phyloP scores from a whole-genome alignment of 2,113 vertebrate species.

The Brachyhypopomus occidentalis region DNA sequence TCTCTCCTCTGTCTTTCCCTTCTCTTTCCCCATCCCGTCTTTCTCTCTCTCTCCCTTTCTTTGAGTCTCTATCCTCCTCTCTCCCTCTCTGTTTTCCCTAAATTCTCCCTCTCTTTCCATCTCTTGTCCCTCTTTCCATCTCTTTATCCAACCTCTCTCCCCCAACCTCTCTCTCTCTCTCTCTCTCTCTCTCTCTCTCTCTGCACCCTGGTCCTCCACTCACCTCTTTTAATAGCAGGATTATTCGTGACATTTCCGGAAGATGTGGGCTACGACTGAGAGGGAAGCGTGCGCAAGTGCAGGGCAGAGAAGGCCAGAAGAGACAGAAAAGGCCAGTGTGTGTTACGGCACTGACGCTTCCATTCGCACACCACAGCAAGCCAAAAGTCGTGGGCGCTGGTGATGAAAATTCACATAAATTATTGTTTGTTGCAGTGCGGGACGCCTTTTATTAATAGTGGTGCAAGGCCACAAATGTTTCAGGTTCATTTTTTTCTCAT shows the following conservation, averaged over 20 bases:
- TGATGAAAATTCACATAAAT: not conserved
- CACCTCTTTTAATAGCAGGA: conserved; percentile 40
- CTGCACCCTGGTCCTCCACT: conserved; percentile 20
- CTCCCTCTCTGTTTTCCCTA: too few species aligned
- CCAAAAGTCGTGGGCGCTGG: not conserved
- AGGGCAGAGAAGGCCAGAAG: conserved; percentile 5
- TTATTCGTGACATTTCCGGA: conserved; percentile 47
- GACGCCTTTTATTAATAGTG: not conserved
- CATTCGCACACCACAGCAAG: conserved; percentile 1
- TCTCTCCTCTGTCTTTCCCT: not conserved
- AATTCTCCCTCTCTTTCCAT: not conserved
- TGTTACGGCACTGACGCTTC: conserved; percentile 8
- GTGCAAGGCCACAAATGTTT: not conserved
- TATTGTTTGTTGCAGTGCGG: not conserved
- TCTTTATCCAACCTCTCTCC: too few species aligned
- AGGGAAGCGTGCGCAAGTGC: conserved; percentile 4
- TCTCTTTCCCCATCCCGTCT: not conserved
- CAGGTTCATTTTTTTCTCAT: not conserved
- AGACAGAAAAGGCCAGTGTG: conserved; percentile 20
- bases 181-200: too few species aligned
- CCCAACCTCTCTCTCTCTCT: too few species aligned
- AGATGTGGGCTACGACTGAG: conserved; percentile 26
- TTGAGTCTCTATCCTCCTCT: not conserved
- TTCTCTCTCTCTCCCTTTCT: not conserved
- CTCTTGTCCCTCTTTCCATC: not conserved